Percentiles rank a stretch among this genome's conserved stretches.
These are phyloP conservation scores for Pterocles gutturalis DNA, from an alignment of 2,113 vertebrate genomes.

Conservation along the genomic window DNA sequence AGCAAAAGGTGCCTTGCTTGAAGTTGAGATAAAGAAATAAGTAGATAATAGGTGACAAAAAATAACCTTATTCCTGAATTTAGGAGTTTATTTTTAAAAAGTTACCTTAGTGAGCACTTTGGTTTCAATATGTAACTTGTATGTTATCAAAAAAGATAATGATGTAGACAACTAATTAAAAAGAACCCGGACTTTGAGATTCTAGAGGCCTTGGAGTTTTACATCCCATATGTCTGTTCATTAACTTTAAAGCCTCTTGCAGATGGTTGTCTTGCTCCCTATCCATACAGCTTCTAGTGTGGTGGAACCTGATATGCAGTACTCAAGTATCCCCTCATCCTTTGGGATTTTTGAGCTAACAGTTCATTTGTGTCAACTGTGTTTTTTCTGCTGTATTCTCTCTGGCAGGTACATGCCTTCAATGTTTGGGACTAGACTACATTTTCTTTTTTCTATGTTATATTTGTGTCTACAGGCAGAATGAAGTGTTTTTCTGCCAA, in stretches of 20 bases:
- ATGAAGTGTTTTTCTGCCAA: neutral
- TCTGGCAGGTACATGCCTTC: neutral
- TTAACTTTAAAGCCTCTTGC: neutral
- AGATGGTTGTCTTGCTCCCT: neutral
- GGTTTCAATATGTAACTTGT: neutral
- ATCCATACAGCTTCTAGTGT: neutral
- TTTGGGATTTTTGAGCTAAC: neutral
- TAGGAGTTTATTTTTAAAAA: neutral
- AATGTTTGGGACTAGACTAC: neutral
- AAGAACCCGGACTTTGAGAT: neutral
- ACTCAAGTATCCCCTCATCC: neutral
- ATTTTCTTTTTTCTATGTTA: neutral
- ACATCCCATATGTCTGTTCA: fast-evolving
- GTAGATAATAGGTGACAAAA: neutral
- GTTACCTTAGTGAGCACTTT: neutral
- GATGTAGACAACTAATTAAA: neutral
- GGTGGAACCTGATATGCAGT: neutral
- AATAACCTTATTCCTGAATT: neutral
- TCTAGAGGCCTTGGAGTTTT: neutral
- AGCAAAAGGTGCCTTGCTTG: neutral
- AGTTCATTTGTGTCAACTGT: neutral
- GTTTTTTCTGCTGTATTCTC: neutral
- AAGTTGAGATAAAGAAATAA: neutral
- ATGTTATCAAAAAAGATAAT: neutral
- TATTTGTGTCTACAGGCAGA: neutral